Evolutionary conservation across 2,113 vertebrate genomes (phyloP).

Genomic region (Syngnathus typhle): DNA sequence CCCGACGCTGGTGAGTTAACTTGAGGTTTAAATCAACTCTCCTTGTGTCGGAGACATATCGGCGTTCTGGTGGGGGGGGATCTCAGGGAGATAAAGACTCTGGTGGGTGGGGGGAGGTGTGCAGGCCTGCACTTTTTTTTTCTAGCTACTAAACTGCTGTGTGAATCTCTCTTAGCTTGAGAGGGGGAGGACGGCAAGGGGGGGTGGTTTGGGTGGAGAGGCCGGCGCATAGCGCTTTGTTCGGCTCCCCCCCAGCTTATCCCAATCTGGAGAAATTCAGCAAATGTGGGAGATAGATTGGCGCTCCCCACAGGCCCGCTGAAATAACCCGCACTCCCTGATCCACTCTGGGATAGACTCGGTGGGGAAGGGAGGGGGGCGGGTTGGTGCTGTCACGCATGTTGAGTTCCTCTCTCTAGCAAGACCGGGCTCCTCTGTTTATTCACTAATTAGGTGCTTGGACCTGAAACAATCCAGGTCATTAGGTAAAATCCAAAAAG

Average conservation of each 20-base stretch:
- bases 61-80: constrained; percentile 34
- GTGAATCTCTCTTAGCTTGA: constrained; percentile 70
- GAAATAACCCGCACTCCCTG: constrained; percentile 84
- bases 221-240: constrained; percentile 74
- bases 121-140: constrained; percentile 43
- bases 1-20: constrained; percentile 41
- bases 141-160: constrained; percentile 79
- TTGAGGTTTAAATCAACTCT: constrained; percentile 52
- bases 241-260: constrained; percentile 74
- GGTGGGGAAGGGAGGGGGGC: constrained; percentile 45
- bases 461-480: constrained; percentile 72
- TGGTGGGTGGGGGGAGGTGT: constrained; percentile 12
- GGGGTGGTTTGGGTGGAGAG: constrained; percentile 62
- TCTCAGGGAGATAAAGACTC: constrained; percentile 34
- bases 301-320: constrained; percentile 76
- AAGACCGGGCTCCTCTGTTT: constrained; percentile 75
- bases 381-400: constrained; percentile 49
- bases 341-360: constrained; percentile 66
- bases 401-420: constrained; percentile 79
- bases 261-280: constrained; percentile 83
- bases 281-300: constrained; percentile 86
- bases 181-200: constrained; percentile 8
- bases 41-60: constrained; percentile 39
- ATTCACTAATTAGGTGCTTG: constrained; percentile 75
- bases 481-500: constrained; percentile 74